Percentiles rank a stretch among this genome's conserved stretches.
Conservation (phyloP, 2,797 vertebrate species). For the Hydrolagus colliei region DNA sequence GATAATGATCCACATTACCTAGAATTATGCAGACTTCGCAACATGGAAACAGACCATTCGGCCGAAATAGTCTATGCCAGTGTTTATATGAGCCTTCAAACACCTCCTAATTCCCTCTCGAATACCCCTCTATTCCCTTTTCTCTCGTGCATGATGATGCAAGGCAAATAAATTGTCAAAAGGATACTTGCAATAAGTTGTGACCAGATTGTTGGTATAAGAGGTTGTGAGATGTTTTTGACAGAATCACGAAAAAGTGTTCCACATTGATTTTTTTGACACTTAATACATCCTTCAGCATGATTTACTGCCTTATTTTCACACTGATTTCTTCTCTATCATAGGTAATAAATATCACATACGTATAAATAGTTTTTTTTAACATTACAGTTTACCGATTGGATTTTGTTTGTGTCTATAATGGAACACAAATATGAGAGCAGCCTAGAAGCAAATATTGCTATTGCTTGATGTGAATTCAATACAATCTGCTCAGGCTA, state of each 20-base stretch:
- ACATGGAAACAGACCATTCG: too few relatives aligned
- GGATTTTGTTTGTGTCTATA: constrained; percentile 18
- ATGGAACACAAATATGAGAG: constrained; percentile 22
- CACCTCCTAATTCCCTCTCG: too few relatives aligned
- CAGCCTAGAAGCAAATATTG: not conserved
- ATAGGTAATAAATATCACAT: constrained; percentile 71
- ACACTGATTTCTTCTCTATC: constrained; percentile 71
- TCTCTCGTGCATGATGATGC: too few relatives aligned
- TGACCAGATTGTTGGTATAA: constrained; percentile 40
- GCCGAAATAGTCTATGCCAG: too few relatives aligned
- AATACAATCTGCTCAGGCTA: constrained; percentile 12
- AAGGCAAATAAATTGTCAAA: constrained; percentile 39
- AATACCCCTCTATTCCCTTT: too few relatives aligned
- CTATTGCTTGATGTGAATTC: constrained; percentile 18
- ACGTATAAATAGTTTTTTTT: constrained; percentile 62
- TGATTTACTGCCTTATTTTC: constrained; percentile 73
- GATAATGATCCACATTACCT: too few relatives aligned
- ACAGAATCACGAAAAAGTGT: constrained; percentile 43
- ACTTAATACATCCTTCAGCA: constrained; percentile 60
- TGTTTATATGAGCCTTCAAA: too few relatives aligned
- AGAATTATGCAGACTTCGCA: too few relatives aligned
- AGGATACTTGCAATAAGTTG: constrained; percentile 41
- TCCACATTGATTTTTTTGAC: constrained; percentile 64
- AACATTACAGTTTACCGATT: constrained; percentile 44
- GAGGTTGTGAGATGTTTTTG: constrained; percentile 48